Evolutionary conservation across 2,797 vertebrate species (phyloP).

Genomic region (Gymnothorax reevesii): DNA sequence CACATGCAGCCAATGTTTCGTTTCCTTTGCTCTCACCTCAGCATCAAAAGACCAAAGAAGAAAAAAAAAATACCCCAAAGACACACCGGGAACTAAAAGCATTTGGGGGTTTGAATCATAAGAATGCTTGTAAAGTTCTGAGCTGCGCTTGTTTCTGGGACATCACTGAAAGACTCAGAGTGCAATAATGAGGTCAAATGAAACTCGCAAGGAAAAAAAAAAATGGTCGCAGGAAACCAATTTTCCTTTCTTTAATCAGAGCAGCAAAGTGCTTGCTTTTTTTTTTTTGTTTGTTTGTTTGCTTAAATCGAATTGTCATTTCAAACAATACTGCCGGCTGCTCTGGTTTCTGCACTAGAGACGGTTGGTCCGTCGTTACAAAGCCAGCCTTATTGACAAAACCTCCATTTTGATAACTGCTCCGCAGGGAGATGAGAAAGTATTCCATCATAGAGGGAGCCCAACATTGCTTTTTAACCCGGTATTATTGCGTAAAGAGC

Average conservation of each 20-base stretch:
- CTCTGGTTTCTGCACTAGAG: conserved; percentile 18
- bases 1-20: conserved; percentile 46
- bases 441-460: neutral
- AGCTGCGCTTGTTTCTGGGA: conserved; percentile 44
- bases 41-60: conserved; percentile 72
- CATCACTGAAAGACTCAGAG: conserved; percentile 42
- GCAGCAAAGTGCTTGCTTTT: conserved; percentile 28
- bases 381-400: neutral
- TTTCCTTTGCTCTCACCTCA: conserved; percentile 64
- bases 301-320: conserved; percentile 29
- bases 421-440: neutral
- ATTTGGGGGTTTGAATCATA: conserved; percentile 62
- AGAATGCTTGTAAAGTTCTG: conserved; percentile 12
- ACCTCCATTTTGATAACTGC: neutral
- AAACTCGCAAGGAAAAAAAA: conserved; percentile 43
- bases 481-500: neutral
- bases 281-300: conserved; percentile 30
- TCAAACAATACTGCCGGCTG: neutral
- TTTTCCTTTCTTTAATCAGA: conserved; percentile 35
- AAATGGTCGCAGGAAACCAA: conserved; percentile 7
- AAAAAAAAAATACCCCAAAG: conserved; percentile 63
- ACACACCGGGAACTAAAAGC: conserved; percentile 57
- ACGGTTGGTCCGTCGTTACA: neutral
- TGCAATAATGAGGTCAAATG: conserved; percentile 56
- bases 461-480: neutral